Conservation (phyloP, 2,797 vertebrate genomes). For the Botia kubotai region DNA sequence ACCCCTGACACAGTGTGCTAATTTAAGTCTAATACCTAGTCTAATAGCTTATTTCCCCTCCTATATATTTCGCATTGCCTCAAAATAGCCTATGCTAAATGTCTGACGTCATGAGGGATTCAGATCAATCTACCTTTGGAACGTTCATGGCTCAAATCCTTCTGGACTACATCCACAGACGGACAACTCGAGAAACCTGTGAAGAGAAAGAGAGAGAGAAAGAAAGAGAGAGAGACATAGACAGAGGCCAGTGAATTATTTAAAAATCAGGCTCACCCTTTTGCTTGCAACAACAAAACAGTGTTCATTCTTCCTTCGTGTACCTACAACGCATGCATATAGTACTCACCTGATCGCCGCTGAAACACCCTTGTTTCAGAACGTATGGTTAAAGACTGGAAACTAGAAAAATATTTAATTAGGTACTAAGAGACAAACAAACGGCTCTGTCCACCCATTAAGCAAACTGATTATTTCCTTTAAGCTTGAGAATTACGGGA, state of each 20-base stretch:
- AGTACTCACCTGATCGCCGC: too few species aligned
- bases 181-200: not conserved
- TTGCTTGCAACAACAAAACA: too few species aligned
- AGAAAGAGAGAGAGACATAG: too few species aligned
- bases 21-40: conserved; percentile 23
- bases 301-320: too few species aligned
- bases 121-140: conserved; percentile 48
- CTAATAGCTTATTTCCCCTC: conserved; percentile 32
- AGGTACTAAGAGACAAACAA: not conserved
- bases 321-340: too few species aligned
- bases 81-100: conserved; percentile 22
- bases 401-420: not conserved
- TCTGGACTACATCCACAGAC: conserved; percentile 19
- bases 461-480: not conserved
- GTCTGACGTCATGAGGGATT: conserved; percentile 31
- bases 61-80: not conserved
- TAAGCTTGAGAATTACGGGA: not conserved
- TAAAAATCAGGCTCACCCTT: too few species aligned
- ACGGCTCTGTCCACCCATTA: not conserved
- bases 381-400: too few species aligned
- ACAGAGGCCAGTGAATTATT: not conserved
- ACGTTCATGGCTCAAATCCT: conserved; percentile 34
- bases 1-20: conserved; percentile 22
- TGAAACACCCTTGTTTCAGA: too few species aligned
- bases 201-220: not conserved